Conservation (phyloP, 2,888 invertebrate genomes). For the Drosophila melanosoma region DNA sequence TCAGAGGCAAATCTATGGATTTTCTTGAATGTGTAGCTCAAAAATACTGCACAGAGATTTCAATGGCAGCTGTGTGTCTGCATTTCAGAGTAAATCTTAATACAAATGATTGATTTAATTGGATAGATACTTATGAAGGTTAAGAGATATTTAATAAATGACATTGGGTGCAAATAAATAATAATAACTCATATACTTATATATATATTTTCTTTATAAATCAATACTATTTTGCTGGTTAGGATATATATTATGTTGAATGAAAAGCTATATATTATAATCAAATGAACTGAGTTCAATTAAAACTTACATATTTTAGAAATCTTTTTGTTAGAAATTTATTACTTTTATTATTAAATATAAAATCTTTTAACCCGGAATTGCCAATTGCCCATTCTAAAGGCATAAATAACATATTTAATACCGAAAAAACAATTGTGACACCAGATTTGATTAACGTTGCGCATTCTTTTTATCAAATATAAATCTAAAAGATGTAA, state of each 20-base stretch:
- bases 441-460: constrained; percentile 51
- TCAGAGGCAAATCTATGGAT: constrained; percentile 18
- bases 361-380: background rate
- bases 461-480: constrained; percentile 16
- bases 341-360: background rate
- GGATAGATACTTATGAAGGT: background rate
- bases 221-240: too few species aligned
- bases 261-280: background rate
- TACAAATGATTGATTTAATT: constrained; percentile 1
- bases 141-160: background rate
- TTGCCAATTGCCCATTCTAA: background rate
- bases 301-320: background rate
- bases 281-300: background rate
- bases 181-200: too few species aligned
- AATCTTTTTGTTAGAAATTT: background rate
- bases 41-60: background rate
- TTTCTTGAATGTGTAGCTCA: background rate
- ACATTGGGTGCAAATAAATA: background rate
- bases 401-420: constrained; percentile 12
- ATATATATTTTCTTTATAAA: too few species aligned
- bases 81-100: background rate
- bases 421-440: constrained; percentile 40
- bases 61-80: constrained; percentile 1
- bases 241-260: background rate
- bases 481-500: constrained; percentile 29